phyloP scores from a whole-genome alignment of 2,888 invertebrate species.

The Drosophila dives region DNA sequence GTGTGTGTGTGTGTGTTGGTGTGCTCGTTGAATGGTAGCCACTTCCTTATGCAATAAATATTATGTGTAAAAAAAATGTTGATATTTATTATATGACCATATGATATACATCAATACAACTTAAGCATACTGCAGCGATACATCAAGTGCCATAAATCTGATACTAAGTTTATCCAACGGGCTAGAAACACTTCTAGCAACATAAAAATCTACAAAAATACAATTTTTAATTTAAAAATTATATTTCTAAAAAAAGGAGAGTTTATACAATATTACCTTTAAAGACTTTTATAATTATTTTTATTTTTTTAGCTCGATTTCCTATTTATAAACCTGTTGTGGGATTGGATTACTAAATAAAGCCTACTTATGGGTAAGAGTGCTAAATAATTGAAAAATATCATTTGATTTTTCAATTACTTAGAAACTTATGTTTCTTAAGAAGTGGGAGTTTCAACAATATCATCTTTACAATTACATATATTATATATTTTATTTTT shows the following conservation, averaged over 20 bases:
- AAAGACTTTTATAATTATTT: neutral
- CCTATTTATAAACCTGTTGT: too few relatives aligned
- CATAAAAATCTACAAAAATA: neutral
- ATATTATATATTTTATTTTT: neutral
- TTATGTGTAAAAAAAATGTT: constrained; percentile 37
- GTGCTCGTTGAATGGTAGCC: constrained; percentile 43
- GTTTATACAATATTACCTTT: neutral
- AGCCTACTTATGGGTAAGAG: too few relatives aligned
- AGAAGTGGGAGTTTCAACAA: neutral
- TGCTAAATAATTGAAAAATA: too few relatives aligned
- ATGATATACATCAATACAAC: neutral
- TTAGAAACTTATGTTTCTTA: neutral
- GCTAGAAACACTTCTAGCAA: neutral
- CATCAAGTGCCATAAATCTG: constrained; percentile 9
- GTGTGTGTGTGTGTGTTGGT: constrained; percentile 15
- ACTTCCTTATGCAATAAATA: constrained; percentile 47
- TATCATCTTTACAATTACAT: neutral
- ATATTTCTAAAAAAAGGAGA: neutral
- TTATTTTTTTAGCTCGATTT: too few relatives aligned
- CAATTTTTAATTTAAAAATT: neutral
- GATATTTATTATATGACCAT: constrained; percentile 32
- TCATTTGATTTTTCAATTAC: too few relatives aligned
- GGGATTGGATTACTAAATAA: too few relatives aligned
- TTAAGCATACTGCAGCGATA: constrained; percentile 14
- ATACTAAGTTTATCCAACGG: neutral